Evolutionary conservation across 2,888 invertebrate genomes (phyloP).

Genomic region (Colostygia pectinataria): DNA sequence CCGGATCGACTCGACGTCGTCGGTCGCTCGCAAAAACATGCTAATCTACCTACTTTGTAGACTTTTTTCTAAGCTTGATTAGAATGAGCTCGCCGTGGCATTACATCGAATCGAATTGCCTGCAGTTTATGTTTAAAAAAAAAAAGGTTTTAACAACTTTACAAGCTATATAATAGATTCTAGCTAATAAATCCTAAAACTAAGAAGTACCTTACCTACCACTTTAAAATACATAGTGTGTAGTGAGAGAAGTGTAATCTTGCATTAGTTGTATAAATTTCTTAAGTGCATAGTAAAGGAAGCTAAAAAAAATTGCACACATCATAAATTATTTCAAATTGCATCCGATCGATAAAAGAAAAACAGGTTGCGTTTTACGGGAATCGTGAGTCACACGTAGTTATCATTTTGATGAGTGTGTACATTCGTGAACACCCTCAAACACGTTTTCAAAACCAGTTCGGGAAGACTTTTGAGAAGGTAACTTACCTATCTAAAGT

Average conservation of each 20-base stretch:
- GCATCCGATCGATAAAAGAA: slow-evolving; percentile 42
- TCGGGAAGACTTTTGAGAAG: slow-evolving; percentile 10
- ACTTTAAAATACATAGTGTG: no score
- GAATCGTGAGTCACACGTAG: slow-evolving; percentile 48
- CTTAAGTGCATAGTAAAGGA: no score
- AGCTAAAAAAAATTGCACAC: slow-evolving; percentile 18
- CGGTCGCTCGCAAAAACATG: slow-evolving; percentile 75
- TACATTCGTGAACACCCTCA: slow-evolving; percentile 16
- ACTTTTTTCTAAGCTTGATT: slow-evolving; percentile 72
- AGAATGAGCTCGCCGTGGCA: slow-evolving; percentile 43
- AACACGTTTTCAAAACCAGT: slow-evolving; percentile 22
- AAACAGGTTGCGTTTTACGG: slow-evolving; percentile 40
- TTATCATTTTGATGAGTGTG: slow-evolving; percentile 22
- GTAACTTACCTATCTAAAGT: background rate
- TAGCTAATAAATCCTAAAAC: no score
- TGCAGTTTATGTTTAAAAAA: background rate
- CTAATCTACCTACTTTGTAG: slow-evolving; percentile 62
- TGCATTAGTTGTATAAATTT: no score
- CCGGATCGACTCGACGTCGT: slow-evolving; percentile 58
- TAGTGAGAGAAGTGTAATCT: no score
- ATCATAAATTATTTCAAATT: slow-evolving; percentile 36
- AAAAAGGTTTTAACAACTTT: no score
- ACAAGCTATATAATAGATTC: no score
- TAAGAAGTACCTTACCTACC: no score
- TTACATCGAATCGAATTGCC: slow-evolving; percentile 1